Conservation (phyloP, 2,888 invertebrate species). For the Thecocarcelia acutangulata region DNA sequence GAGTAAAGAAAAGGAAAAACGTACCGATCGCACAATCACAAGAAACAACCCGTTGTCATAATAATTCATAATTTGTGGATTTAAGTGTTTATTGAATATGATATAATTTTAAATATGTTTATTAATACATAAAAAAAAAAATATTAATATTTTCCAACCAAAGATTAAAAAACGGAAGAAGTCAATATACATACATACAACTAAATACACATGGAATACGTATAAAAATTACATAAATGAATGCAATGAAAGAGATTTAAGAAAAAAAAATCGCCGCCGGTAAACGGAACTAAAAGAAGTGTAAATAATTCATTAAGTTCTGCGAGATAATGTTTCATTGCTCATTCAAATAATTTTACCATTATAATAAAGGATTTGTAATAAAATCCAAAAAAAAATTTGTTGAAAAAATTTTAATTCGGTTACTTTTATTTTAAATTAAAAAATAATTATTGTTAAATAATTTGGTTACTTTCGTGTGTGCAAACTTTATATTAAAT, state of each 20-base stretch:
- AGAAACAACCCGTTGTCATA: slow-evolving; percentile 47
- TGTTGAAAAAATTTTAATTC: neutral
- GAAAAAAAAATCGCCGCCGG: slow-evolving; percentile 55
- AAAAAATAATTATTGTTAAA: slow-evolving; percentile 55
- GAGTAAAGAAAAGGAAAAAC: slow-evolving; percentile 35
- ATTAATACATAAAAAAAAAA: slow-evolving; percentile 3
- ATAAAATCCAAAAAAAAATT: slow-evolving; percentile 31
- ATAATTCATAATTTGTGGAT: slow-evolving; percentile 36
- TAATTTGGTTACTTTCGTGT: slow-evolving; percentile 54
- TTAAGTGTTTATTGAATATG: slow-evolving; percentile 25
- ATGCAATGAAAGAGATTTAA: slow-evolving; percentile 21
- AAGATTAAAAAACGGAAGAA: slow-evolving; percentile 46
- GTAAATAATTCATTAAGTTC: slow-evolving; percentile 2
- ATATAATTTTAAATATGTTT: neutral
- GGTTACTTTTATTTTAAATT: slow-evolving; percentile 17
- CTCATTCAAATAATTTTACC: slow-evolving; percentile 13
- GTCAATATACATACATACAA: neutral
- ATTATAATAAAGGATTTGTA: slow-evolving; percentile 10
- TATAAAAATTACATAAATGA: slow-evolving; percentile 1
- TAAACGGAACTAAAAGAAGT: slow-evolving; percentile 40
- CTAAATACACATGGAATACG: slow-evolving; percentile 8
- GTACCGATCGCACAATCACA: slow-evolving; percentile 55
- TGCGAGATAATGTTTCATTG: slow-evolving; percentile 7
- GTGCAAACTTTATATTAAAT: slow-evolving; percentile 75
- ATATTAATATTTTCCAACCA: slow-evolving; percentile 34